Conservation (phyloP, 2,888 invertebrate genomes). For the Nesidiocoris tenuis region DNA sequence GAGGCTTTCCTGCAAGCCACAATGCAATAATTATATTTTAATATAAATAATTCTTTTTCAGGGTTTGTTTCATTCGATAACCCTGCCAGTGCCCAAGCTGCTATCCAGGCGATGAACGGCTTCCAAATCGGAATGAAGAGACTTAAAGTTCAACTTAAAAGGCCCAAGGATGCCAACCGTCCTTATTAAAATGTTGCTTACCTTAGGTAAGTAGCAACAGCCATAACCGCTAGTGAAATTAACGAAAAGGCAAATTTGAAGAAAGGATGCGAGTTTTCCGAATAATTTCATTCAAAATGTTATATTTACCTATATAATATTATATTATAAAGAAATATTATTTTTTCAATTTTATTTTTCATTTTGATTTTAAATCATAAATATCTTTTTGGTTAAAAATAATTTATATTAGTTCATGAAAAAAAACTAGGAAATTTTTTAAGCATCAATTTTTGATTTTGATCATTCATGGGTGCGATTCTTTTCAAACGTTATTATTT, state of each 20-base stretch:
- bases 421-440: no score
- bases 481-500: no score
- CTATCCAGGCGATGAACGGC: conserved; percentile 99
- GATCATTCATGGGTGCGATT: not conserved
- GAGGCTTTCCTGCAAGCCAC: no score
- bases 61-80: conserved; percentile 99
- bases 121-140: conserved; percentile 99
- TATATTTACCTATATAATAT: not conserved
- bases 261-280: not conserved
- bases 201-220: conserved; percentile 19
- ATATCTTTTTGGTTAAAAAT: not conserved
- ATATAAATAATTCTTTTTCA: conserved; percentile 57
- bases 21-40: no score
- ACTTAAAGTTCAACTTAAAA: conserved; percentile 97
- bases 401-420: no score
- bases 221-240: not conserved
- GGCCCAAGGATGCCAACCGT: conserved; percentile 96
- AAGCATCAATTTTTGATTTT: not conserved
- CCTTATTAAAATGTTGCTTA: conserved; percentile 80
- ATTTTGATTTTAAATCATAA: not conserved
- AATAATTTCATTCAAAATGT: not conserved
- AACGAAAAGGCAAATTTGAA: not conserved
- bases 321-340: no score
- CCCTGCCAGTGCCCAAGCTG: conserved; percentile 95
- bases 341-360: no score